Evolutionary conservation across 2,888 invertebrate genomes (phyloP), one percentile per base, ranked within the genome.

Genomic region (Tineola bisselliella): DNA sequence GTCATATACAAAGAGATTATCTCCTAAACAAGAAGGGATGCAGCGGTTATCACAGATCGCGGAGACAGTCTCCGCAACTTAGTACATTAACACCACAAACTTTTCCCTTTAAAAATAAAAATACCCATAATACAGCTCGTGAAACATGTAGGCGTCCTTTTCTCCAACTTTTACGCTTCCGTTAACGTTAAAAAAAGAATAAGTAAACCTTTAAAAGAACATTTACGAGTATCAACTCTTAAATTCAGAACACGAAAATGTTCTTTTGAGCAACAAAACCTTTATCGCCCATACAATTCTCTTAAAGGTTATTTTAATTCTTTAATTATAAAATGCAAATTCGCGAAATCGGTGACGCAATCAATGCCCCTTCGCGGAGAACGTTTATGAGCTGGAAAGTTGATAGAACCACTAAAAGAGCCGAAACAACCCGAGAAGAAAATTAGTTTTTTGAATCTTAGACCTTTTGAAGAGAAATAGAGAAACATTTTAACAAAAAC

Each of bases 241-340:
- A 48, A 48, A 48, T 54, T 54, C 25, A 11, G 12, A 54, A 54
- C 54, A 25, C 54, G 54, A 54, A 18, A 54, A 54, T 25, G 19
- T 54, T n/a, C 54, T 54, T 25, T 54, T 19, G 25, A 54, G 25
- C 54, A 25, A 54, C 54, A 54, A 54, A 54, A 10, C 19, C 25
- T 54, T 54, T 54, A 54, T 54, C 54, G 25, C 18, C 18, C 54
- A 25, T 17, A 54, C 25, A 54, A 54, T 54, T 54, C 54, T 54
- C 25, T 25, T 54, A 54, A 58, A 58, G 15, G 58, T 58, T 58
- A 58, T 15, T 33, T 58, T 76, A 77, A 81, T 81, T 80, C 80
- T 81, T 83, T 84, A 84, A 86, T 86, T 84, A 86, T 84, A 84
- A 84, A 81, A 86, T 86, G 84, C 81, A 82, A 84, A 84, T 84